Conservation (phyloP, 2,113 vertebrate species). For the Rhipidura dahli region DNA sequence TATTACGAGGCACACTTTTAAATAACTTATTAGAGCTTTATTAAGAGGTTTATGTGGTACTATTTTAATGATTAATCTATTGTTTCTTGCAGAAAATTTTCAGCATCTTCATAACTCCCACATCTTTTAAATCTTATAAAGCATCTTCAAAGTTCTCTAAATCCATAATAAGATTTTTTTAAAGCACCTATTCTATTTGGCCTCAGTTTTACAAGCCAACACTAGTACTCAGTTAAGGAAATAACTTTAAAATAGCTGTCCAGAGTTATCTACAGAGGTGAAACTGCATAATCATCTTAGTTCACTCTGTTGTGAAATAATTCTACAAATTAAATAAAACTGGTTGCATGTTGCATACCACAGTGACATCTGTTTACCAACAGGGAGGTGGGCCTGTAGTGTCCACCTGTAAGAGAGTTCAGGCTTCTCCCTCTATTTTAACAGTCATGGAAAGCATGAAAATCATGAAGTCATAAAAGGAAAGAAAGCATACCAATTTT, state of each 20-base stretch:
- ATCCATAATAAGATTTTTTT: neutral
- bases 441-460: neutral
- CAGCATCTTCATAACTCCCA: neutral
- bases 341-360: neutral
- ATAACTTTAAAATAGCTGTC: neutral
- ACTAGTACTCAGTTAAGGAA: neutral
- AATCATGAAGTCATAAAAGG: neutral
- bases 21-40: neutral
- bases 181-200: neutral
- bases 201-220: neutral
- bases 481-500: neutral
- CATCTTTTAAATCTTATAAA: neutral
- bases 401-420: neutral
- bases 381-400: neutral
- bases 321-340: neutral
- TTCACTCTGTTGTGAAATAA: neutral
- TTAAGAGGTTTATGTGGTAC: neutral
- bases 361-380: neutral
- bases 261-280: neutral
- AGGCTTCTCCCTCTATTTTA: neutral
- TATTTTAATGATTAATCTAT: neutral
- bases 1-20: neutral
- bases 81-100: slow-evolving; percentile 24
- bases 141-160: neutral
- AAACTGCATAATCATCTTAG: neutral